A percentile compares a stretch with the other conserved stretches of the same genome.
Evolutionary conservation across 1,140 invertebrate genomes (phyloP).

Genomic region (Batillaria attramentaria): DNA sequence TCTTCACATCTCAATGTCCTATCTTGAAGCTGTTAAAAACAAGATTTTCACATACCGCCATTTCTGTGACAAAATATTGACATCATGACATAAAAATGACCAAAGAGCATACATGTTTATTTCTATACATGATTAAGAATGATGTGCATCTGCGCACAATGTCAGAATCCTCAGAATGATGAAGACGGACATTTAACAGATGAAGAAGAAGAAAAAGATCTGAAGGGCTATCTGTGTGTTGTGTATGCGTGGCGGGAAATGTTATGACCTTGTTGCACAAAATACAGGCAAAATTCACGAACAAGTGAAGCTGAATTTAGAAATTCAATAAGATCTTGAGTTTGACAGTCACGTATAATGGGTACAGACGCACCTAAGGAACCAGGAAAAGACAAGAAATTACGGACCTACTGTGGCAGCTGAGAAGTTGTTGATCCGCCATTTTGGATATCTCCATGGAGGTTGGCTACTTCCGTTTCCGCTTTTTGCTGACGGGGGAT

Average conservation of each 20-base stretch:
- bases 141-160: not conserved
- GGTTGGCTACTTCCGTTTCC: conserved; percentile 16
- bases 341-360: too few relatives aligned
- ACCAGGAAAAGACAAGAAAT: too few relatives aligned
- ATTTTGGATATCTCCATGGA: conserved; percentile 39
- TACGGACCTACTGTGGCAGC: too few relatives aligned
- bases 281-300: too few relatives aligned
- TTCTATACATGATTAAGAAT: not conserved
- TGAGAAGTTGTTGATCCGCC: conserved; percentile 30
- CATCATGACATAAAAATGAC: not conserved
- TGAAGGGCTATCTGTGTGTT: too few relatives aligned
- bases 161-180: too few relatives aligned
- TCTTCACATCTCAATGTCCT: not conserved
- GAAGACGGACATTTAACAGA: not conserved
- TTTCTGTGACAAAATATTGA: too few relatives aligned
- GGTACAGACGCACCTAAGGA: too few relatives aligned
- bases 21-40: not conserved
- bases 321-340: too few relatives aligned
- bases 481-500: not conserved
- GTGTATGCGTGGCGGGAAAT: too few relatives aligned
- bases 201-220: not conserved
- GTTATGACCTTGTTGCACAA: too few relatives aligned
- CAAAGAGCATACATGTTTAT: not conserved
- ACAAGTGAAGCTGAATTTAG: too few relatives aligned
- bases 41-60: not conserved